Evolutionary conservation across 2,113 vertebrate genomes (phyloP).

Genomic region (Chrysochloris asiatica): DNA sequence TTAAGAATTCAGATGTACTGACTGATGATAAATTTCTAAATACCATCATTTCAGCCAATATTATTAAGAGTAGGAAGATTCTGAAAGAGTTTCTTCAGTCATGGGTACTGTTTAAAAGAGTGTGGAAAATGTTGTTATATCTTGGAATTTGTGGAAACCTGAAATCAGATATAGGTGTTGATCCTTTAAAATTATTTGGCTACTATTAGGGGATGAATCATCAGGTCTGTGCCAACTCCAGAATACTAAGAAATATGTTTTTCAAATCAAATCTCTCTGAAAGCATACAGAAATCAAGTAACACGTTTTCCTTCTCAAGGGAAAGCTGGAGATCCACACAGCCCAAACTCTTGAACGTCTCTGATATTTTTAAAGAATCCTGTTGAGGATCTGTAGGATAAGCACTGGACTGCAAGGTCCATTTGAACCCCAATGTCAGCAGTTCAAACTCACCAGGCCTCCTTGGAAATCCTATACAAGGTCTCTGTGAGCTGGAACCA

Average conservation of each 20-base stretch:
- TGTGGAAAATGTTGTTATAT: neutral
- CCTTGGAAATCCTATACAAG: too few relatives aligned
- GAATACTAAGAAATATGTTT: neutral
- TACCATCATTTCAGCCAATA: slow-evolving; percentile 27
- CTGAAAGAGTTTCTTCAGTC: neutral
- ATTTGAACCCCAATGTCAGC: too few relatives aligned
- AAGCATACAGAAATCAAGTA: neutral
- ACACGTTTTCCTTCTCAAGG: neutral
- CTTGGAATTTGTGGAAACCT: neutral
- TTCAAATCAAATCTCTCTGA: slow-evolving; percentile 1
- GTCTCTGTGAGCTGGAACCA: too few relatives aligned
- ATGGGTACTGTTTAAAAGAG: neutral
- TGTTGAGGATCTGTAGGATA: too few relatives aligned
- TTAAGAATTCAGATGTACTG: slow-evolving; percentile 47
- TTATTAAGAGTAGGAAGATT: neutral
- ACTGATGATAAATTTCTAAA: slow-evolving; percentile 49
- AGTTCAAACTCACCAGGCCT: too few relatives aligned
- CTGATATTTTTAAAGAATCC: neutral
- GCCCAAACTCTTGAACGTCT: neutral
- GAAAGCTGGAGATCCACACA: neutral
- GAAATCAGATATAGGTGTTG: neutral
- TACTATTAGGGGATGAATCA: too few relatives aligned
- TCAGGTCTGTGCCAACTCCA: neutral
- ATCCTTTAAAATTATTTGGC: neutral
- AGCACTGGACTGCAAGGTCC: too few relatives aligned